A percentile compares a stretch with the other conserved stretches of the same genome.
These are phyloP conservation scores for Pediacus dermestoides DNA, from an alignment of 2,888 invertebrate species.

Conservation along the genomic window DNA sequence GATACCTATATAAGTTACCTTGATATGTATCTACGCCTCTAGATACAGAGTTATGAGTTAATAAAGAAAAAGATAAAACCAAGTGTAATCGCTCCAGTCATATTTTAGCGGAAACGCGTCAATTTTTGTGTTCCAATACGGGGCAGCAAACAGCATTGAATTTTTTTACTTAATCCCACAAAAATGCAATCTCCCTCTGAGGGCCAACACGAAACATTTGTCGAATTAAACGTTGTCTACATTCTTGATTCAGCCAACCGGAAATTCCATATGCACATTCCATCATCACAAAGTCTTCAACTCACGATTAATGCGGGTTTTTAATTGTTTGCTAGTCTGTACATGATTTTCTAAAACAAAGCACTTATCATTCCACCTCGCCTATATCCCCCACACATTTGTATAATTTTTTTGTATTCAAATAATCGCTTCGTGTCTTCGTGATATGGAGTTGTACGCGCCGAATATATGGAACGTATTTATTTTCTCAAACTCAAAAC, in stretches of 20 bases:
- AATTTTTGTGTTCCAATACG: too few species aligned
- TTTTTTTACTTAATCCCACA: slow-evolving; percentile 37
- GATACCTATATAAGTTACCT: not conserved
- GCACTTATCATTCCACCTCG: slow-evolving; percentile 11
- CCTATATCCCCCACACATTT: slow-evolving; percentile 4
- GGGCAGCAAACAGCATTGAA: too few species aligned
- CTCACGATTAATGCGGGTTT: slow-evolving; percentile 41
- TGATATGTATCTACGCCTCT: too few species aligned
- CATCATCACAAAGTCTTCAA: slow-evolving; percentile 43
- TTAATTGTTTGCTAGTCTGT: slow-evolving; percentile 34
- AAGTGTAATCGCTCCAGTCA: too few species aligned
- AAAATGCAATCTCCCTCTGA: slow-evolving; percentile 42
- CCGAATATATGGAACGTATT: not conserved
- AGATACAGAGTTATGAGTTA: too few species aligned
- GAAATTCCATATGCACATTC: slow-evolving; percentile 48
- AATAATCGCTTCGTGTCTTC: slow-evolving; percentile 4
- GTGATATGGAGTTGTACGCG: not conserved
- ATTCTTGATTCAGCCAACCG: slow-evolving; percentile 47
- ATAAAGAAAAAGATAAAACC: too few species aligned
- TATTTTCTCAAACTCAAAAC: slow-evolving; percentile 1
- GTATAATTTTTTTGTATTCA: slow-evolving; percentile 3
- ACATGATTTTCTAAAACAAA: slow-evolving; percentile 28
- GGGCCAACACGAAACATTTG: slow-evolving; percentile 39
- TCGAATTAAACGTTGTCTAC: slow-evolving; percentile 45
- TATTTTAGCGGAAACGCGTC: too few species aligned